phyloP scores from a whole-genome alignment of 2,888 invertebrate genomes.

The Standfussiana lucernea region DNA sequence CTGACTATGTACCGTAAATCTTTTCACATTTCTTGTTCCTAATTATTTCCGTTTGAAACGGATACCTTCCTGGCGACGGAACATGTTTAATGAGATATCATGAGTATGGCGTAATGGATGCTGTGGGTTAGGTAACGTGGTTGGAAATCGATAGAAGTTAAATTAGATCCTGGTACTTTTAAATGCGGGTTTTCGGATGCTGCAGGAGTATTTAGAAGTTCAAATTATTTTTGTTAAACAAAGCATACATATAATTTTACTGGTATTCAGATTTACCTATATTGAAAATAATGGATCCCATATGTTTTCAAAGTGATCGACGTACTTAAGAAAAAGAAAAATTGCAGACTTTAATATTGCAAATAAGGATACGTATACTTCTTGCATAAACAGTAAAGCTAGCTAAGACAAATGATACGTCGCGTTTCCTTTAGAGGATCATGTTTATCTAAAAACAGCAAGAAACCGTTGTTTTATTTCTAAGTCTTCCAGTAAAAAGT shows the following conservation, averaged over 20 bases:
- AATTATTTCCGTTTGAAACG: constrained; percentile 60
- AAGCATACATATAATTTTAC: neutral
- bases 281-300: neutral
- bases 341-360: neutral
- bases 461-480: constrained; percentile 7
- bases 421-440: constrained; percentile 3
- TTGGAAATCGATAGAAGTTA: neutral
- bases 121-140: neutral
- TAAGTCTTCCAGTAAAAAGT: neutral
- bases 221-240: neutral
- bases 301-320: neutral
- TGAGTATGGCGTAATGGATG: constrained; percentile 21
- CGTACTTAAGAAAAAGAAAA: neutral
- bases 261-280: neutral
- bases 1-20: constrained; percentile 26
- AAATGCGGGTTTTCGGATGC: neutral
- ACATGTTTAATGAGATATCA: constrained; percentile 53
- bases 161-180: neutral
- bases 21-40: constrained; percentile 49
- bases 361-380: neutral
- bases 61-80: constrained; percentile 42
- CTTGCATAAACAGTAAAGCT: constrained; percentile 5
- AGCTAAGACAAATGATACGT: constrained; percentile 30
- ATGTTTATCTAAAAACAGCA: constrained; percentile 35
- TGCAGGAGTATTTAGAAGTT: neutral